Conservation (phyloP, 2,888 invertebrate species). For the Steinernema carpocapsae region DNA sequence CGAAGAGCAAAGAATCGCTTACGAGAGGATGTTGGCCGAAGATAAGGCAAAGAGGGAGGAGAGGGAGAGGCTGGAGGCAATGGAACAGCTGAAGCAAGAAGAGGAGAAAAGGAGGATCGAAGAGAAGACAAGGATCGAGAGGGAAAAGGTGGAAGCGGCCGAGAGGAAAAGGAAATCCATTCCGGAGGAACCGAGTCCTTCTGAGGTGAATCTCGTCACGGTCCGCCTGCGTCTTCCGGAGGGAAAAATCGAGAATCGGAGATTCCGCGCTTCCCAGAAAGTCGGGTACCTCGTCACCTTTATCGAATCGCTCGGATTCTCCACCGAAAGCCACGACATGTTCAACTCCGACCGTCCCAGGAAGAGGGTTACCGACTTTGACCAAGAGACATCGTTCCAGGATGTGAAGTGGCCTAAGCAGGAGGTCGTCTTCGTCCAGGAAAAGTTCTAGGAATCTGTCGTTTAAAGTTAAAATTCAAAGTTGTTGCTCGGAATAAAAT, state of each 20-base stretch:
- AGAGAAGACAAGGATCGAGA: not conserved
- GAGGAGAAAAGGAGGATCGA: too few species aligned
- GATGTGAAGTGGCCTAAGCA: not conserved
- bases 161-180: not conserved
- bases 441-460: not conserved
- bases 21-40: too few species aligned
- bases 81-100: too few species aligned
- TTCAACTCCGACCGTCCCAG: not conserved
- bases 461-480: not conserved
- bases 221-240: not conserved
- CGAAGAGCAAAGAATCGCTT: too few species aligned
- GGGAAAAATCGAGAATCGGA: not conserved
- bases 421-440: too few species aligned
- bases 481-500: not conserved
- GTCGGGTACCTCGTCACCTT: not conserved
- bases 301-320: not conserved
- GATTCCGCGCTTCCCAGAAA: not conserved
- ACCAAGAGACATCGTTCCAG: not conserved
- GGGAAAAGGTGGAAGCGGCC: not conserved
- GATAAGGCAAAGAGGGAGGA: too few species aligned
- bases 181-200: not conserved
- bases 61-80: too few species aligned
- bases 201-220: not conserved
- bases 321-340: not conserved
- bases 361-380: not conserved